Base-by-base conservation (phyloP, 2,888 invertebrate genomes). In the Phyllotreta striolata region DNA sequence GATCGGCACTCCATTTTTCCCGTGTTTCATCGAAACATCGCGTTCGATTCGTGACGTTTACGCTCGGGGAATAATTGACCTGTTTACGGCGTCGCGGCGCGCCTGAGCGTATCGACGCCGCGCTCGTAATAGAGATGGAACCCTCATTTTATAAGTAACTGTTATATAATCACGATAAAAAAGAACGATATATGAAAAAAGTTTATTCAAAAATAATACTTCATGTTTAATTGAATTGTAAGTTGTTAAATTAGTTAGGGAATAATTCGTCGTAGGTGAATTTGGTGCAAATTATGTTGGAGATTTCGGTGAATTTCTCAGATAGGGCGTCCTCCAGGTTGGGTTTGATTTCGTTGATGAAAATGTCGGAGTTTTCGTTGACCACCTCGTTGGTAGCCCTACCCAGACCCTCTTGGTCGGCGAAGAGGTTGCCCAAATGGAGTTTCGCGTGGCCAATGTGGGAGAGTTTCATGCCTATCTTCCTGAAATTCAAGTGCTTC, bases 201-300 rank as follows among this genome's bases (percentile, higher is more conserved):
- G 4, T 24, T 24, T 24, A 24, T 24, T 24, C 24, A 4, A 24
- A n/a, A 1, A 24, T 24, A 24, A 24, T 24, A 24, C 24, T 24
- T 24, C 24, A 24, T 3, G 24, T 24, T 24, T 24, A 24, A 24
- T 24, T 24, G 24, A n/a, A n/a, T n/a, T n/a, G n/a, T n/a, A n/a
- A n/a, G n/a, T n/a, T n/a, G n/a, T n/a, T n/a, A n/a, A n/a, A 41
- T 58, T 51, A 58, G 12, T 49, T 49, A 34, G 89, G 89, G 75
- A 90, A 90, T 59, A 91, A 80, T 83, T 90, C 89, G 68, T 88
- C 85, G 75, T 88, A 90, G 2, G 89, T 88, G 76, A 90, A 90
- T 60, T 85, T 85, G 9, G 85, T 83, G 0, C 89, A 89, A 66
- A 91, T 88, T 77, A 86, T 88, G 74, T 90, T 90, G 0, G 90